Percentiles rank a stretch among this genome's conserved stretches.
These are phyloP conservation scores for Andrena camellia DNA, from an alignment of 2,888 invertebrate genomes.

Conservation along the genomic window DNA sequence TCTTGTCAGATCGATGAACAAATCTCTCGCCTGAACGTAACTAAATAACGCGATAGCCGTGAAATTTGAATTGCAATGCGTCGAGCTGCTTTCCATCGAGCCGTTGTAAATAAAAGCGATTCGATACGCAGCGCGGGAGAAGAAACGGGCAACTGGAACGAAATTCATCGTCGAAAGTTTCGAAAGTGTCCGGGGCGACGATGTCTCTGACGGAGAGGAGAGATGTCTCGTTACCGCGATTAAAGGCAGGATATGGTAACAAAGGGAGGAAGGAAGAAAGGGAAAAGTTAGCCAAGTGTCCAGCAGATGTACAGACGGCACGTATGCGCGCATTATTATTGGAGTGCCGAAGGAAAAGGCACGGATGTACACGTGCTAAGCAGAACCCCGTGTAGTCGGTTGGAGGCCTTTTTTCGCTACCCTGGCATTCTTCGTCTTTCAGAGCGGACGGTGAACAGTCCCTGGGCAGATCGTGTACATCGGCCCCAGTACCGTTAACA, in stretches of 20 bases:
- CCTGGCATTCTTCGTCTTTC: conserved; percentile 49
- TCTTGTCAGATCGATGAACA: no score
- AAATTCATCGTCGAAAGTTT: conserved; percentile 54
- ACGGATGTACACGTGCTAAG: conserved; percentile 61
- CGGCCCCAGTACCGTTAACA: conserved; percentile 27
- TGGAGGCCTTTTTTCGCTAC: conserved; percentile 50
- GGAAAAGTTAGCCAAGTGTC: conserved; percentile 72
- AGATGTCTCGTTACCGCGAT: conserved; percentile 53
- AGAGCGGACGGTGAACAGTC: not conserved
- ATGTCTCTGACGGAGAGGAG: not conserved
- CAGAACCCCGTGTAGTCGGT: conserved; percentile 51
- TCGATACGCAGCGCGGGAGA: conserved; percentile 8
- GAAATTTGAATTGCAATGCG: conserved; percentile 21
- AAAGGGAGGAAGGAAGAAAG: conserved; percentile 53
- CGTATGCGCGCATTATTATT: conserved; percentile 72
- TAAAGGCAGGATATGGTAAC: conserved; percentile 49
- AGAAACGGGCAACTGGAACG: conserved; percentile 48
- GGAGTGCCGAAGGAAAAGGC: conserved; percentile 58
- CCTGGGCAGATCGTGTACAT: conserved; percentile 21
- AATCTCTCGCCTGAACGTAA: not conserved
- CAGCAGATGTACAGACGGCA: conserved; percentile 74
- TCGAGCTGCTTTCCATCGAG: conserved; percentile 12
- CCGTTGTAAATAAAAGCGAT: conserved; percentile 33
- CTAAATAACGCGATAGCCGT: not conserved
- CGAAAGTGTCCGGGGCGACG: conserved; percentile 42